Evolutionary conservation across 1,140 invertebrate genomes (phyloP), one percentile per base, ranked within the genome.

Genomic region (Ceratitis capitata): DNA sequence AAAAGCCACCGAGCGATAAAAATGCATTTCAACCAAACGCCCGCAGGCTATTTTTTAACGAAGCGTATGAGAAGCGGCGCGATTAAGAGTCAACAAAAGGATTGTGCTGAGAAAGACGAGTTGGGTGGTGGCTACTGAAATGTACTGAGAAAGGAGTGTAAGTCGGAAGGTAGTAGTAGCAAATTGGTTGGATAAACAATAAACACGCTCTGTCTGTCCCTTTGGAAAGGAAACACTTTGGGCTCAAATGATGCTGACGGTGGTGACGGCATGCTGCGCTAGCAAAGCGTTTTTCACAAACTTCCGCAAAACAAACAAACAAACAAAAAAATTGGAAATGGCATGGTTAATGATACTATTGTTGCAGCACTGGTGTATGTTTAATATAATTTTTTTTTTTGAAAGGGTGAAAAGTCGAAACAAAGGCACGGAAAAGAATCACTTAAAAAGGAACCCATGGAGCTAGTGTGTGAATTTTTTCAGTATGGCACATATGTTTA

Each of bases 261-360:
- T n/a, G n/a, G n/a, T n/a, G n/a, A n/a, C n/a, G n/a, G 39, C 69
- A 42, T 78, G 69, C 69, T 78, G 69, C 12, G 69, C 39, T n/a
- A n/a, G n/a, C n/a, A 45, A 78, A 78, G 39, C 69, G 69, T 74
- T 74, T 42, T 74, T 74, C 69, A 39, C 69, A 23, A 78, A 78
- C 69, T 78, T 10, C n/a, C 5, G n/a, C n/a, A n/a, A 42, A 74
- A 74, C 39, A 39, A 42, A 74, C 39, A 42, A 39, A n/a, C 7
- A 19, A 23, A 23, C 12, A 58, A 58, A 58, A 9, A 61, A 61
- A 14, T 14, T 26, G 26, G 12, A 53, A 53, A 53, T 26, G 29
- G 26, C 58, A 12, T 29, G 10, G 32, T 3, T 35, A 69, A 39
- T 69, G 32, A 69, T 35, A 69, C n/a, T n/a, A n/a, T n/a, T 35